phyloP scores from a whole-genome alignment of 2,888 invertebrate species.

The Thymelicus acteon region DNA sequence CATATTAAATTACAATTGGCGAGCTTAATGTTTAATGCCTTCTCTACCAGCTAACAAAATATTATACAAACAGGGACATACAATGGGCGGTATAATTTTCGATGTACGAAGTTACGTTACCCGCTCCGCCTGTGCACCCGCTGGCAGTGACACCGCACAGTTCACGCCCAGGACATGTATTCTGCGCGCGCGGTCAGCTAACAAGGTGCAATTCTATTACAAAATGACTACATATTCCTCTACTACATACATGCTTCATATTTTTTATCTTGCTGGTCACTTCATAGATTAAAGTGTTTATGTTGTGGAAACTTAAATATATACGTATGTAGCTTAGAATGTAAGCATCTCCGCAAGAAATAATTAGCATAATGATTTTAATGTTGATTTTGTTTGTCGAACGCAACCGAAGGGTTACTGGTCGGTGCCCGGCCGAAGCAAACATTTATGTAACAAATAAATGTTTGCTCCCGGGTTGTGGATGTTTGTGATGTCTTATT shows the following conservation, averaged over 20 bases:
- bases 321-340: too few relatives aligned
- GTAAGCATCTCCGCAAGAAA: too few relatives aligned
- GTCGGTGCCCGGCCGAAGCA: neutral
- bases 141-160: constrained; percentile 46
- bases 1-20: too few relatives aligned
- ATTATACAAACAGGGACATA: too few relatives aligned
- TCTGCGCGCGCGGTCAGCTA: constrained; percentile 71
- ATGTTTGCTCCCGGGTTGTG: neutral
- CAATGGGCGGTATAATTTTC: too few relatives aligned
- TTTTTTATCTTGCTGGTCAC: constrained; percentile 32
- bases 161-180: constrained; percentile 71
- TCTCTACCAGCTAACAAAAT: too few relatives aligned
- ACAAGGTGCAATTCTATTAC: constrained; percentile 80
- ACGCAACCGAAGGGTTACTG: neutral
- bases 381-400: too few relatives aligned
- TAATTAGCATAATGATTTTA: too few relatives aligned
- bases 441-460: neutral
- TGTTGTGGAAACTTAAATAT: too few relatives aligned
- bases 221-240: constrained; percentile 70
- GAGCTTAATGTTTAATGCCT: too few relatives aligned
- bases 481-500: too few relatives aligned
- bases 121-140: constrained; percentile 48
- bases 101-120: neutral
- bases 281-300: neutral
- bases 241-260: constrained; percentile 56